Conservation (phyloP, 2,888 invertebrate genomes). For the Sphaeridia pumilis region DNA sequence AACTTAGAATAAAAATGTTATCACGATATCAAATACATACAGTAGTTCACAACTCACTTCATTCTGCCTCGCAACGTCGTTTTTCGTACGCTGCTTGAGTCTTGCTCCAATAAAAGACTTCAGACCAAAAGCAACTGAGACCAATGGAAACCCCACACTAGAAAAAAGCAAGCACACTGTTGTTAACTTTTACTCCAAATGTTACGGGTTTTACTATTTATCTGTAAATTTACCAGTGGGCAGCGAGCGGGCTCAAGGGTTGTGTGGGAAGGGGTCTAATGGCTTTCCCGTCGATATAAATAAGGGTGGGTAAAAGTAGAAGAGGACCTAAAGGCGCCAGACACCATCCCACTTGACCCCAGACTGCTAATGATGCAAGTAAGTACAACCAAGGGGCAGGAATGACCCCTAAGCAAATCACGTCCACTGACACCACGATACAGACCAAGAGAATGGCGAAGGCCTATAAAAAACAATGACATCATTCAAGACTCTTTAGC, state of each 20-base stretch:
- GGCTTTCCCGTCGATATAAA: conserved; percentile 35
- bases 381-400: conserved; percentile 36
- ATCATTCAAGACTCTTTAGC: not conserved
- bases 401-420: conserved; percentile 35
- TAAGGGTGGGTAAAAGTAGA: conserved; percentile 34
- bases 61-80: conserved; percentile 35
- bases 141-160: conserved; percentile 36
- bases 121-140: conserved; percentile 36
- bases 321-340: conserved; percentile 34
- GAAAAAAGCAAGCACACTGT: conserved; percentile 1
- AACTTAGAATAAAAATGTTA: not conserved
- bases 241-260: conserved; percentile 36
- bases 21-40: not conserved
- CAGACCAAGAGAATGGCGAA: conserved; percentile 35
- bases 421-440: conserved; percentile 36
- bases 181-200: not conserved
- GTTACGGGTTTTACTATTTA: not conserved
- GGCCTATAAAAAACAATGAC: conserved; percentile 19
- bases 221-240: conserved; percentile 30
- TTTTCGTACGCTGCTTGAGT: conserved; percentile 35
- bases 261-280: conserved; percentile 35
- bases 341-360: conserved; percentile 35
- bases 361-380: conserved; percentile 32
- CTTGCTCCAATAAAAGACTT: conserved; percentile 35
- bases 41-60: conserved; percentile 1